These are phyloP conservation scores for Cacoxenus indagator DNA, from an alignment of 2,888 invertebrate genomes.

Conservation along the genomic window DNA sequence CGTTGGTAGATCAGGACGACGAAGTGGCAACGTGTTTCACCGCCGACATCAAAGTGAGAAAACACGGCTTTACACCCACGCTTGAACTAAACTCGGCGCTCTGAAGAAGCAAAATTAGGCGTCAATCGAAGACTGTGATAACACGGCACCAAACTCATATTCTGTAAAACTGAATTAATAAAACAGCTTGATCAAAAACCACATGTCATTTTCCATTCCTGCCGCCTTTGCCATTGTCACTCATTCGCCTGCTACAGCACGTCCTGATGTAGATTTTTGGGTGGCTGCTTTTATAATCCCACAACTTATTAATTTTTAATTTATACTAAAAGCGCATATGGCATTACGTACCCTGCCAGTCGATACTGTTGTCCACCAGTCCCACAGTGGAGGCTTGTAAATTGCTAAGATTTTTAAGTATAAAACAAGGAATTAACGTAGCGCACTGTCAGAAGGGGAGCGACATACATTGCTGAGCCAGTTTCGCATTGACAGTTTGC, in stretches of 20 bases:
- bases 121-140: not conserved
- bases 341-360: slow-evolving; percentile 29
- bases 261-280: slow-evolving; percentile 16
- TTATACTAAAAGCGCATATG: slow-evolving; percentile 50
- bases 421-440: slow-evolving; percentile 19
- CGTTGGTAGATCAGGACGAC: slow-evolving; percentile 59
- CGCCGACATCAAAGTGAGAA: slow-evolving; percentile 66
- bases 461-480: too few relatives aligned
- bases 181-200: not conserved
- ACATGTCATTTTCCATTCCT: not conserved
- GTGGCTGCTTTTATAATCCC: slow-evolving; percentile 44
- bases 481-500: too few relatives aligned
- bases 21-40: slow-evolving; percentile 58
- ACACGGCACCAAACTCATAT: not conserved
- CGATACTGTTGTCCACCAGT: not conserved
- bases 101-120: not conserved
- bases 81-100: not conserved
- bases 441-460: too few relatives aligned
- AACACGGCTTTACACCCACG: slow-evolving; percentile 30
- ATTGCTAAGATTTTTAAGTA: slow-evolving; percentile 21
- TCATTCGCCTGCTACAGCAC: not conserved
- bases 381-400: not conserved
- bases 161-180: not conserved
- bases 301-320: slow-evolving; percentile 55
- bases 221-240: not conserved